Conservation (phyloP, 2,113 vertebrate species). For the Syrrhaptes paradoxus region DNA sequence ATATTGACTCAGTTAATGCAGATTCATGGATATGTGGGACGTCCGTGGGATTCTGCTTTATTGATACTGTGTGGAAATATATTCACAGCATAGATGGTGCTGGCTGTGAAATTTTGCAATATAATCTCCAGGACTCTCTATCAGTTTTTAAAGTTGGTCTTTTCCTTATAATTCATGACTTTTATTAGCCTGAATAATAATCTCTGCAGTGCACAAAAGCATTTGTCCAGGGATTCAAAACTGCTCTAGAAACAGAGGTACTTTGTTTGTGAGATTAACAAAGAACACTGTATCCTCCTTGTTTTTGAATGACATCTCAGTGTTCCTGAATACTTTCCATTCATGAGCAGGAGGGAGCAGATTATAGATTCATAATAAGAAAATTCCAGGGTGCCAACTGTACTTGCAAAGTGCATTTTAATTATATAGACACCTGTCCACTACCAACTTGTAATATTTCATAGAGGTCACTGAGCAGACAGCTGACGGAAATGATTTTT, state of each 20-base stretch:
- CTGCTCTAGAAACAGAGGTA: not conserved
- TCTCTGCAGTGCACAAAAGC: not conserved
- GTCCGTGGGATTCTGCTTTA: too few species aligned
- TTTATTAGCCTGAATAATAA: not conserved
- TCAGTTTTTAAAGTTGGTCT: not conserved
- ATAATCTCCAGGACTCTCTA: not conserved
- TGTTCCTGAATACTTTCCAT: slow-evolving; percentile 12
- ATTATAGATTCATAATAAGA: slow-evolving; percentile 2
- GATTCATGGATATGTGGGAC: not conserved
- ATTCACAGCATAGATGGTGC: too few species aligned
- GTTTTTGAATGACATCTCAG: slow-evolving; percentile 1
- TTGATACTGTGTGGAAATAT: too few species aligned
- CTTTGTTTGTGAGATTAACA: slow-evolving; percentile 16
- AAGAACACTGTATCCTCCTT: not conserved
- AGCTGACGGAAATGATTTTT: slow-evolving; percentile 34
- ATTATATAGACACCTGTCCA: slow-evolving; percentile 56
- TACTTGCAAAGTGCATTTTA: slow-evolving; percentile 34
- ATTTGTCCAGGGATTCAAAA: not conserved
- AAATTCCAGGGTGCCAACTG: slow-evolving; percentile 49
- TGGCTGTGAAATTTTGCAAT: not conserved
- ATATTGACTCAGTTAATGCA: not conserved
- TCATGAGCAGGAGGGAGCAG: not conserved
- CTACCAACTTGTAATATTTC: slow-evolving; percentile 26
- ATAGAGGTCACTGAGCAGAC: slow-evolving; percentile 22
- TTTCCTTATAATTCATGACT: not conserved